Base-by-base conservation (phyloP, 2,888 invertebrate species). In the Scaptomyza parva region DNA sequence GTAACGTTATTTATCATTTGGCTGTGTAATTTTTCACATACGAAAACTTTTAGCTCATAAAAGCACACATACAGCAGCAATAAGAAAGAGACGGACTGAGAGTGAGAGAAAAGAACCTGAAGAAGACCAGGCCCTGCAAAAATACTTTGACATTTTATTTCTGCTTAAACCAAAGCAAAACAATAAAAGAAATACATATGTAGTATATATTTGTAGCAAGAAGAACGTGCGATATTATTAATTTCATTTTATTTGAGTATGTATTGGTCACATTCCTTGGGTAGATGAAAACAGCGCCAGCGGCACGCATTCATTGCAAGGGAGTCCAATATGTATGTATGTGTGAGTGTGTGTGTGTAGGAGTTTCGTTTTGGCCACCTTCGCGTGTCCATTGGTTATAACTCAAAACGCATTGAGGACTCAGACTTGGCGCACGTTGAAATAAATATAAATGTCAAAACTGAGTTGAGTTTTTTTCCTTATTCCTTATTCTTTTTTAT, bases 361-460 rank as follows among this genome's bases (percentile, higher is more conserved):
- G 72, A 70, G 71, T 65, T 70, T 68, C 65, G 68, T 72, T 78
- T 88, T 77, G 55, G 81, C 72, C 88, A 81, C 86, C 79, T 78
- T 86, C 74, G 86, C 86, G 85, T 85, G 85, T 79, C 74, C 84
- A 83, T 86, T 76, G 85, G 86, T 76, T 70, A 85, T 85, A 85
- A 86, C 80, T 85, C 88, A 85, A 70, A 68, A 64, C 58, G 78
- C 82, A 86, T 72, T 75, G 86, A 80, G 61, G 63, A 68, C 58
- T 65, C 81, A 68, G 84, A 52, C 72, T 68, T 68, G 75, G 70
- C 70, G 86, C 80, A 84, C 88, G 89, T 88, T 89, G 88, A 89
- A 89, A 89, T 89, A 90, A 90, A 90, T 90, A 89, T 89, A 90
- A 90, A 89, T 88, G 89, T 88, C 86, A 88, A 88, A 84, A 84